Conservation (phyloP, 2,113 vertebrate species). For the Tringa solitaria region DNA sequence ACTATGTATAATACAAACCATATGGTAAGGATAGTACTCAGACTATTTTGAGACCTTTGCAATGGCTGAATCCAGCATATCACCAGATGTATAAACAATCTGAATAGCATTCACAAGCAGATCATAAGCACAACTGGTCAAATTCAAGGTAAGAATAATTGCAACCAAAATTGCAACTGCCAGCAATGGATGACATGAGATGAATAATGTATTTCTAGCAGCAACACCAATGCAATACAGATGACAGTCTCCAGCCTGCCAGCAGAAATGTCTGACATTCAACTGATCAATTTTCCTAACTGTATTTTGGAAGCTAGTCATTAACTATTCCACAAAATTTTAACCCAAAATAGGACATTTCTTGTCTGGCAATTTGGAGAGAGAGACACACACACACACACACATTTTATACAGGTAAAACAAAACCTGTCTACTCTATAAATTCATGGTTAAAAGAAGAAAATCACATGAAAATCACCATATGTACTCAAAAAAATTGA, state of each 20-base stretch:
- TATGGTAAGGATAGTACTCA: conserved; percentile 40
- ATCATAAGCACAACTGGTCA: conserved; percentile 48
- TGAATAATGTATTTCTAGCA: conserved; percentile 55
- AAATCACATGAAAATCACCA: not conserved
- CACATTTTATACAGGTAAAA: not conserved
- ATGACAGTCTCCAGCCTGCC: not conserved
- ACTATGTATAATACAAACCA: conserved; percentile 61
- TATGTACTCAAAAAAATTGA: not conserved
- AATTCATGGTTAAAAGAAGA: conserved; percentile 3
- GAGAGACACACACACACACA: not conserved
- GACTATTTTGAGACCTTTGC: conserved; percentile 54
- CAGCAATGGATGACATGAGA: conserved; percentile 33
- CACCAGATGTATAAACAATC: conserved; percentile 51
- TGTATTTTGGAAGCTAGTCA: not conserved
- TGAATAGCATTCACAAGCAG: conserved; percentile 58
- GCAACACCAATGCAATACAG: conserved; percentile 41
- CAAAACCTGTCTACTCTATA: not conserved
- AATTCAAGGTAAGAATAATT: conserved; percentile 62
- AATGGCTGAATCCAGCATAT: conserved; percentile 34
- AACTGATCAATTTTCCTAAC: not conserved
- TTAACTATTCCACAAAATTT: not conserved
- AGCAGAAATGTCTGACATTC: conserved; percentile 16
- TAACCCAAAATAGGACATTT: not conserved
- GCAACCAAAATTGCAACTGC: conserved; percentile 52
- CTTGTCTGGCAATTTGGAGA: not conserved